Conservation (phyloP, 1,140 invertebrate species). For the Aphelenchoides besseyi region DNA sequence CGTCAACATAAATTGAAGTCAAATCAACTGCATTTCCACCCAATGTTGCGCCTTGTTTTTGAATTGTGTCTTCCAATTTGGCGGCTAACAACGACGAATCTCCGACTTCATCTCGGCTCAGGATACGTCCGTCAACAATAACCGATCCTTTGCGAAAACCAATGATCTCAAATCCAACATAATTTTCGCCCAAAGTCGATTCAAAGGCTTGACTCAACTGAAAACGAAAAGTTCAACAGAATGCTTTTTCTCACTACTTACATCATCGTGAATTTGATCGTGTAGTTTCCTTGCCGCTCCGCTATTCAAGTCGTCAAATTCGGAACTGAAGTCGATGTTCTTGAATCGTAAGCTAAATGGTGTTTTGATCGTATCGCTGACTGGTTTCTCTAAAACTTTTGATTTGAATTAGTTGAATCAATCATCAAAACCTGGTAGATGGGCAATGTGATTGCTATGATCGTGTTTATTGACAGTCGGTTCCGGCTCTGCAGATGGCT, state of each 20-base stretch:
- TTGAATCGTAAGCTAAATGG: constrained; percentile 23
- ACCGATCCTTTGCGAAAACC: constrained; percentile 25
- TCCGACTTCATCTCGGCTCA: constrained; percentile 25
- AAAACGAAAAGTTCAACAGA: constrained; percentile 14
- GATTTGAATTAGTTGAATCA: not conserved
- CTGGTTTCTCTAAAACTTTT: not conserved
- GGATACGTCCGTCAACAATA: constrained; percentile 21
- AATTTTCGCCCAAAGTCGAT: constrained; percentile 25
- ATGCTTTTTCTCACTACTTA: constrained; percentile 1
- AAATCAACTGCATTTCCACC: constrained; percentile 28
- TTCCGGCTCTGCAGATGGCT: constrained; percentile 25
- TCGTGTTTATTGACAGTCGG: constrained; percentile 5
- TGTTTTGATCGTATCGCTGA: constrained; percentile 23
- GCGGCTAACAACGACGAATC: constrained; percentile 21
- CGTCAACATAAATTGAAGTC: constrained; percentile 20
- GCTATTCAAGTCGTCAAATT: constrained; percentile 22
- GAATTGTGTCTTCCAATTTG: constrained; percentile 23
- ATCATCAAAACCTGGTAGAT: constrained; percentile 15
- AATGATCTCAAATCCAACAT: constrained; percentile 19
- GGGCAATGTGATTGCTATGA: constrained; percentile 14
- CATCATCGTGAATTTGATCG: constrained; percentile 31
- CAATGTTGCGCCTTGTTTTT: constrained; percentile 1
- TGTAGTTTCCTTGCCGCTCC: constrained; percentile 20
- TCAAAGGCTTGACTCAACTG: constrained; percentile 19
- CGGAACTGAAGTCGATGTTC: constrained; percentile 27